These are phyloP conservation scores for Macrophya annulata DNA, from an alignment of 2,888 invertebrate species.

Conservation along the genomic window DNA sequence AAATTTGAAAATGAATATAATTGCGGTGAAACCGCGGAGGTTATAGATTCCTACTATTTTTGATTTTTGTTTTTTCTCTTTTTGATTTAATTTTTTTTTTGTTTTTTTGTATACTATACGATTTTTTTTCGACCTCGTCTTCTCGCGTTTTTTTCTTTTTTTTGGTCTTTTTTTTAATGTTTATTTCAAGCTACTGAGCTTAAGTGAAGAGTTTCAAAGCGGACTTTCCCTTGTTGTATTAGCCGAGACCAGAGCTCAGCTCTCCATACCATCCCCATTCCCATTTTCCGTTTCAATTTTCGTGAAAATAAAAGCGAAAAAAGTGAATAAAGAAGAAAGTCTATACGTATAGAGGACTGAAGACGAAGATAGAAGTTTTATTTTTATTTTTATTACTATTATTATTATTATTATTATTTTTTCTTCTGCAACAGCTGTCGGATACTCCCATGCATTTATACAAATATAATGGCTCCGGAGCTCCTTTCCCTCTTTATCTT, in stretches of 20 bases:
- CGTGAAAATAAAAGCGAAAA: background rate
- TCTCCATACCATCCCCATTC: background rate
- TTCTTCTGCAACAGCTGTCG: conserved; percentile 69
- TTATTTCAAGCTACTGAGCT: conserved; percentile 50
- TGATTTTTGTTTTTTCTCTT: background rate
- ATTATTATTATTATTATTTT: no score
- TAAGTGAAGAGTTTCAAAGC: conserved; percentile 64
- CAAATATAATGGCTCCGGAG: conserved; percentile 67
- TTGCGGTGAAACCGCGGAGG: no score
- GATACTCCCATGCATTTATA: conserved; percentile 70
- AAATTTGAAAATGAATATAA: no score
- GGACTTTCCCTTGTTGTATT: conserved; percentile 52
- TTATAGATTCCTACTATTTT: no score
- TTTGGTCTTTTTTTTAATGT: background rate
- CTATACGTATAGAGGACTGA: conserved; percentile 39
- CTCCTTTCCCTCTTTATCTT: background rate
- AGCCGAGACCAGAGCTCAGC: conserved; percentile 46
- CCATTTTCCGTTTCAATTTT: background rate
- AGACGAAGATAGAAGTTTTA: conserved; percentile 57
- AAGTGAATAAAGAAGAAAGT: conserved; percentile 24
- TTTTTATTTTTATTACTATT: no score
- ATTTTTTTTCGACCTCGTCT: no score
- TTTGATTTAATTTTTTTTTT: background rate
- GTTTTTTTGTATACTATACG: no score
- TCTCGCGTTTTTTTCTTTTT: background rate